Conservation (phyloP, 2,888 invertebrate species). For the Griposia aprilina region DNA sequence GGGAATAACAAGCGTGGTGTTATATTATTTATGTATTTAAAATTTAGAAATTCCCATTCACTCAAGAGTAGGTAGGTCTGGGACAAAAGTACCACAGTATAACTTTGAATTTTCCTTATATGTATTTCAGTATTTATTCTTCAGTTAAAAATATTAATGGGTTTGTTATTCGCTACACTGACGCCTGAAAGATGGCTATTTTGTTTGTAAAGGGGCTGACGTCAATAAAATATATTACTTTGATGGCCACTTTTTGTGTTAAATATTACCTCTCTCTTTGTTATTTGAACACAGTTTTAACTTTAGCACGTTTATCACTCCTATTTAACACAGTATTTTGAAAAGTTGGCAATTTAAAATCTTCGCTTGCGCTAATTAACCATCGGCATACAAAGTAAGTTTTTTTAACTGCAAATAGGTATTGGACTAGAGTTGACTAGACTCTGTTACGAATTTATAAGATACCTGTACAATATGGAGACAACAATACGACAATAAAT, state of each 20-base stretch:
- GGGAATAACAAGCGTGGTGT: not conserved
- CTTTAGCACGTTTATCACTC: not conserved
- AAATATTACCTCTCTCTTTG: constrained; percentile 39
- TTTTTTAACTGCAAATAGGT: not conserved
- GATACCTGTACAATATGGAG: not conserved
- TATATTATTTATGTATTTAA: not conserved
- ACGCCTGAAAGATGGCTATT: constrained; percentile 16
- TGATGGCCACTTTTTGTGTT: constrained; percentile 42
- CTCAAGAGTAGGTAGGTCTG: not conserved
- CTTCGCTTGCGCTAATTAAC: not conserved
- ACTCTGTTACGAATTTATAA: not conserved
- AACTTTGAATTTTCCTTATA: not conserved
- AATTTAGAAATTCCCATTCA: not conserved
- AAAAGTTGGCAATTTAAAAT: not conserved
- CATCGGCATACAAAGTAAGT: not conserved
- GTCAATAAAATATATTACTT: constrained; percentile 29
- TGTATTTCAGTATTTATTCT: constrained; percentile 6
- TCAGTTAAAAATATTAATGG: constrained; percentile 15
- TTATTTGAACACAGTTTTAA: not conserved
- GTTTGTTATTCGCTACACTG: constrained; percentile 8
- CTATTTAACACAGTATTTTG: not conserved
- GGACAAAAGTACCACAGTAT: not conserved
- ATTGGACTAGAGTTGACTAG: not conserved
- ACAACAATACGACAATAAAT: not conserved
- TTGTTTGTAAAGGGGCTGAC: not conserved